Percentiles rank a stretch among this genome's conserved stretches.
Evolutionary conservation across 2,113 vertebrate species (phyloP).

Genomic region (Nothobranchius furzeri): DNA sequence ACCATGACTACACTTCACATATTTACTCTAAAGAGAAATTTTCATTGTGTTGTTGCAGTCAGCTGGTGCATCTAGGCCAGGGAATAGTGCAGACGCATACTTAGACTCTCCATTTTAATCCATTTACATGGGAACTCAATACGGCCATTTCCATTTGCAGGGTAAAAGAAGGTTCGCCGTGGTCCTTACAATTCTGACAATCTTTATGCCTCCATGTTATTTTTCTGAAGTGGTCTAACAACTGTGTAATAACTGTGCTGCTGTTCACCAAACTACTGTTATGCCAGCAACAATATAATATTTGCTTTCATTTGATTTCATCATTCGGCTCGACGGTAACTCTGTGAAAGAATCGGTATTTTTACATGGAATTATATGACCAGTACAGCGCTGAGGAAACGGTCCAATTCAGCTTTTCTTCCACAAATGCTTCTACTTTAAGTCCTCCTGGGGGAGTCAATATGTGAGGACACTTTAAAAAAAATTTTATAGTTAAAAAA

Average conservation of each 20-base stretch:
- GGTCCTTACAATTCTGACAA: constrained; percentile 2
- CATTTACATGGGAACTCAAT: constrained; percentile 57
- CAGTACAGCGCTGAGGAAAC: constrained; percentile 31
- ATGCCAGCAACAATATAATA: constrained; percentile 43
- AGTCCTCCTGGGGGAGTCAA: constrained; percentile 45
- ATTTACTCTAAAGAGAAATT: constrained; percentile 12
- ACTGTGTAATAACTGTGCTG: constrained; percentile 31
- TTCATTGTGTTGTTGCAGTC: constrained; percentile 18
- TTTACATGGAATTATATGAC: constrained; percentile 32
- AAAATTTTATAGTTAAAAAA: constrained; percentile 53
- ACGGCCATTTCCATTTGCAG: constrained; percentile 30
- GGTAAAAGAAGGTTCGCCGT: constrained; percentile 18
- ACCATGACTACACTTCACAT: constrained; percentile 38
- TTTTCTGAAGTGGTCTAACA: constrained; percentile 15
- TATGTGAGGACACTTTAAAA: constrained; percentile 45
- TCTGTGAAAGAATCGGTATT: constrained; percentile 40
- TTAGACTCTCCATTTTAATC: constrained; percentile 54
- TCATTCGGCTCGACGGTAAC: constrained; percentile 48
- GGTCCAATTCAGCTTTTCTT: constrained; percentile 59
- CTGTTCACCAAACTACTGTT: constrained; percentile 16
- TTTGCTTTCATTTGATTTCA: constrained; percentile 60
- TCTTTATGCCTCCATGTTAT: constrained; percentile 10
- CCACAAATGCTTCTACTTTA: constrained; percentile 56
- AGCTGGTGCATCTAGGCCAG: constrained; percentile 47
- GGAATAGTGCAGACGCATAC: constrained; percentile 20